phyloP scores from a whole-genome alignment of 2,113 vertebrate species.

The Tenebrosternarchus preto region DNA sequence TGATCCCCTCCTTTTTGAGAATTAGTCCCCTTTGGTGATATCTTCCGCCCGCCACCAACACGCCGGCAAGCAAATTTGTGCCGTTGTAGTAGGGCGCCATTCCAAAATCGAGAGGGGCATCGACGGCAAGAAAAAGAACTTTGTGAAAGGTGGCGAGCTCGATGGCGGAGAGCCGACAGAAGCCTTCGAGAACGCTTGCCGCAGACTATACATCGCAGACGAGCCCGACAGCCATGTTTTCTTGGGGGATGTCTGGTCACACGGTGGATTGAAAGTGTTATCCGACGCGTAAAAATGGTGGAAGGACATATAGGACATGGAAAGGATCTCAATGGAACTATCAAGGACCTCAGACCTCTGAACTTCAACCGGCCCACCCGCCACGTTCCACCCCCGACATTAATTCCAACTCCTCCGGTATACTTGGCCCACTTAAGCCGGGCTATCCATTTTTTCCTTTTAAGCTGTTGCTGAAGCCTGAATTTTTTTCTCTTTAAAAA shows the following conservation, averaged over 20 bases:
- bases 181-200: slow-evolving; percentile 81
- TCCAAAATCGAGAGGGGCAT: slow-evolving; percentile 77
- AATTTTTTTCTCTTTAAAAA: slow-evolving; percentile 62
- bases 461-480: slow-evolving; percentile 65
- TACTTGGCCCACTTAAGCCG: slow-evolving; percentile 65
- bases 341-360: slow-evolving; percentile 67
- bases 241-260: slow-evolving; percentile 68
- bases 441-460: slow-evolving; percentile 65
- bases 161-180: slow-evolving; percentile 80
- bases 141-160: slow-evolving; percentile 69
- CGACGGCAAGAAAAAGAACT: slow-evolving; percentile 70
- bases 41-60: slow-evolving; percentile 34
- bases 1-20: slow-evolving; percentile 48
- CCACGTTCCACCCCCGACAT: slow-evolving; percentile 63
- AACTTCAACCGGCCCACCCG: slow-evolving; percentile 65
- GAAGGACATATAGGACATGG: slow-evolving; percentile 75
- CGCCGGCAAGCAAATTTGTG: slow-evolving; percentile 72
- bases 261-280: slow-evolving; percentile 70
- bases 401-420: slow-evolving; percentile 52
- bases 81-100: slow-evolving; percentile 65
- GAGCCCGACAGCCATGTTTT: slow-evolving; percentile 70
- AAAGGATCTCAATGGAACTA: slow-evolving; percentile 70
- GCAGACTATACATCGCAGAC: slow-evolving; percentile 80
- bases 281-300: slow-evolving; percentile 67
- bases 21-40: slow-evolving; percentile 48